Conservation (phyloP, 2,113 vertebrate genomes). For the Erythrocercus mccallii region DNA sequence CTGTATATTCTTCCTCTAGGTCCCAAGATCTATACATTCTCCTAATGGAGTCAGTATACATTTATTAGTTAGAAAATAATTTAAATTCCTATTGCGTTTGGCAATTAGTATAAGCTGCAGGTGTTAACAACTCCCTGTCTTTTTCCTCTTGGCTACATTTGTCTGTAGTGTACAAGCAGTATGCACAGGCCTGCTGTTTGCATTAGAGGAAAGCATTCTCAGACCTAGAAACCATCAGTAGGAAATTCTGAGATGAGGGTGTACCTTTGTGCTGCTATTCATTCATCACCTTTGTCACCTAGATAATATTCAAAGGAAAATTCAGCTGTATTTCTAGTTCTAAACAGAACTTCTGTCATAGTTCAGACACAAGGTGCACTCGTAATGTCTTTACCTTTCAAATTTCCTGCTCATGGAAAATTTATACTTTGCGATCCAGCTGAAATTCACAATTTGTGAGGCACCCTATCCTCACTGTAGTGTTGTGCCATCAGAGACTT, state of each 20-base stretch:
- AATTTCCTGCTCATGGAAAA: background rate
- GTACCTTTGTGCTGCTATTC: background rate
- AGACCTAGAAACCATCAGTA: background rate
- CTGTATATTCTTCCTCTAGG: background rate
- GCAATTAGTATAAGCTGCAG: background rate
- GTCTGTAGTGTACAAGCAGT: background rate
- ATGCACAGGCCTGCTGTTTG: background rate
- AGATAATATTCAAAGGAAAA: background rate
- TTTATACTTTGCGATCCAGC: background rate
- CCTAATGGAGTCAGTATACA: background rate
- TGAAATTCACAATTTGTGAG: background rate
- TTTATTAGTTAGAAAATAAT: background rate
- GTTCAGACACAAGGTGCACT: background rate
- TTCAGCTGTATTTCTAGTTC: background rate
- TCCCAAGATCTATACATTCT: background rate
- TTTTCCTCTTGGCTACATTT: background rate
- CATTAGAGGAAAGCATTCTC: background rate
- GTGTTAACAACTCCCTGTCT: background rate
- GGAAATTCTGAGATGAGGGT: background rate
- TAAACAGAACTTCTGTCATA: background rate
- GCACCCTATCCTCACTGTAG: background rate
- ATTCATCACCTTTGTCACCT: background rate
- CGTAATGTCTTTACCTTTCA: background rate
- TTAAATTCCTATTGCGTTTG: background rate
- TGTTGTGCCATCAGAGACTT: background rate